These are phyloP conservation scores for Epizoanthus stellaris DNA, from an alignment of 92 coral and sea anemone genomes.

Conservation along the genomic window DNA sequence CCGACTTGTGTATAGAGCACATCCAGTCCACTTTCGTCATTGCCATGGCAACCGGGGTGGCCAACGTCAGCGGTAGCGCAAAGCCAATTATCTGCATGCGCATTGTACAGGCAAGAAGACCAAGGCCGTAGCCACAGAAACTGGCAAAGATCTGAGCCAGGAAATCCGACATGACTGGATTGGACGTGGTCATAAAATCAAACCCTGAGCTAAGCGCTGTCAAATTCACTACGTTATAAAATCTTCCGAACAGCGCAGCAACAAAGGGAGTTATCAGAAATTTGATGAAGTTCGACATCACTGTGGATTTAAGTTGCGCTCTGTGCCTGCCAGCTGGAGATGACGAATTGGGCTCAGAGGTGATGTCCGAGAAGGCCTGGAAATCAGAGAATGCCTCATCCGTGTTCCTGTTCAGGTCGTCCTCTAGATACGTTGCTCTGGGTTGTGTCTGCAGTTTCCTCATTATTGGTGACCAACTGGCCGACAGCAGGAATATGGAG, in stretches of 20 bases:
- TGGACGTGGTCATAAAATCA: slow-evolving; percentile 41
- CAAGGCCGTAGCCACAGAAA: slow-evolving; percentile 57
- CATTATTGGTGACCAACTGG: slow-evolving; percentile 67
- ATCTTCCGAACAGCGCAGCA: slow-evolving; percentile 37
- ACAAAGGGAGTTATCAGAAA: slow-evolving; percentile 56
- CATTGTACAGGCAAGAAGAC: slow-evolving; percentile 66
- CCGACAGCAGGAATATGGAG: slow-evolving; percentile 48
- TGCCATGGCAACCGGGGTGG: slow-evolving; percentile 54
- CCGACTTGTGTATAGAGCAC: slow-evolving; percentile 35
- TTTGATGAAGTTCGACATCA: slow-evolving; percentile 51
- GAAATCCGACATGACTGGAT: slow-evolving; percentile 58
- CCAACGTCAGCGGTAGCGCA: slow-evolving; percentile 67
- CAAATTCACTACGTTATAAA: slow-evolving; percentile 21
- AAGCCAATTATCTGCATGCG: slow-evolving; percentile 63
- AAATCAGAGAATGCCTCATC: slow-evolving; percentile 32
- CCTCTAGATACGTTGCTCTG: neutral
- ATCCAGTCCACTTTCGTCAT: slow-evolving; percentile 47
- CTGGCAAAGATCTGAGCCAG: slow-evolving; percentile 52
- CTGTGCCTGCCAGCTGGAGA: neutral
- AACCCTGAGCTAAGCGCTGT: slow-evolving; percentile 52
- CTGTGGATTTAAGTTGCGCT: slow-evolving; percentile 51
- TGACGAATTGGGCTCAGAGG: neutral
- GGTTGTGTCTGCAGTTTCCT: slow-evolving; percentile 59
- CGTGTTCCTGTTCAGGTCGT: neutral
- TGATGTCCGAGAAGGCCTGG: slow-evolving; percentile 15